Evolutionary conservation across 2,797 vertebrate genomes (phyloP), one percentile per base, ranked within the genome.

Genomic region (Carduelis carduelis): DNA sequence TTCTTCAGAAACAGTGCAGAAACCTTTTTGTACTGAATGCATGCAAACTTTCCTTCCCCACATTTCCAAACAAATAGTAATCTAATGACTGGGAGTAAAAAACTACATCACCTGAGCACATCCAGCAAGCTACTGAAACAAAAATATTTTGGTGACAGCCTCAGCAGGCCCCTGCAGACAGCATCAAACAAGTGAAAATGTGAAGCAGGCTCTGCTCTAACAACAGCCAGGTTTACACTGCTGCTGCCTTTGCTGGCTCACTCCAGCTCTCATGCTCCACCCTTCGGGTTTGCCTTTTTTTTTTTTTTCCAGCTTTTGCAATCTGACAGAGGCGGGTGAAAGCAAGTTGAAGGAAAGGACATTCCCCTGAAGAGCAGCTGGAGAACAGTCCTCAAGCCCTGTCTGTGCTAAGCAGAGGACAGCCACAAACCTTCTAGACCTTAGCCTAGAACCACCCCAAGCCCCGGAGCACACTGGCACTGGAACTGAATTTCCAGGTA

Each of bases 401-500:
- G 65, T 2, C 65, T 47, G 77, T 8, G 0, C 83, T 20, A 7
- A 32, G 59, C 3, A 27, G 28, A 89, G 90, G 37, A 83, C 66
- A 81, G 77, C 30, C 63, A 19, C 11, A 0, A 20, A 66, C 41
- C 81, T 41, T 30, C 11, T 20, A 32, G 30, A 53, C 65, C 79
- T 60, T 60, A 89, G 35, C 68, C 68, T 57, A 78, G 75, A 83
- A 13, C 11, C 44, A 37, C 12, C 9, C 12, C 19, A 22, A 39
- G 9, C 8, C 11, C 56, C 0, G 5, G 64, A 77, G 15, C 34
- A 14, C n/a, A 2, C 14, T 43, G 50, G 57, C 7, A 10, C 30
- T 60, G 64, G 72, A 77, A 37, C 50, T 72, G 81, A 41, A 60
- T 78, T 63, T 79, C 39, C 90, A 97, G 94, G 95, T 97, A 96